Base-by-base conservation (phyloP, 2,113 vertebrate genomes). In the Epinephelus moara region DNA sequence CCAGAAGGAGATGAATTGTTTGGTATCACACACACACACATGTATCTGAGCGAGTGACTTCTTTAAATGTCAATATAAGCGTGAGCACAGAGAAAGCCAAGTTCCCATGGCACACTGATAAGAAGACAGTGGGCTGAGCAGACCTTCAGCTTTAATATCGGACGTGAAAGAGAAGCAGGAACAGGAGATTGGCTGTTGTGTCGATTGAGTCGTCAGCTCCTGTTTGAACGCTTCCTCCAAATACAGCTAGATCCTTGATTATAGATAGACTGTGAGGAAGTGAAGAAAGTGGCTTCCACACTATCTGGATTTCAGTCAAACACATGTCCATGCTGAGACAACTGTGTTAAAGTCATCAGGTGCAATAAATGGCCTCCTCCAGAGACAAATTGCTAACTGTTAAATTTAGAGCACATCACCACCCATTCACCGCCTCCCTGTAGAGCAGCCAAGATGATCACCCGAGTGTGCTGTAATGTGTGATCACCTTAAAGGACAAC, bases 381-480 rank as follows among this genome's bases (percentile, higher is more conserved):
- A 61, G 82, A 81, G 56, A 84, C 80, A 85, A 86, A 85, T 74
- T 82, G 62, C 61, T 61, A 63, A 75, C 56, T 66, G 84, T 78
- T 87, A 86, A 88, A 81, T 86, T 85, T 87, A 86, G 85, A 90
- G 70, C 59, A 72, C 75, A 78, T 80, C 71, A 33, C 68, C 63
- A 11, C 75, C 76, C 63, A 52, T 69, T 84, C 67, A n/a, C 63
- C 17, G 15, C 60, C 84, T 84, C 84, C 72, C 82, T 81, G 81
- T 23, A 11, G 71, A 6, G 59, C 61, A 66, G 70, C 74, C 37
- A 75, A 70, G 89, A 77, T 40, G 53, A 75, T 78, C 64, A 67
- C 70, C 72, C 55, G 68, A 75, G 33, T 61, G 55, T 63, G 70
- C 68, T 56, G 56, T 57, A 79, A 72, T 72, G 57, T 87, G 42